phyloP scores from a whole-genome alignment of 2,113 vertebrate species.

The Saguinus midas region DNA sequence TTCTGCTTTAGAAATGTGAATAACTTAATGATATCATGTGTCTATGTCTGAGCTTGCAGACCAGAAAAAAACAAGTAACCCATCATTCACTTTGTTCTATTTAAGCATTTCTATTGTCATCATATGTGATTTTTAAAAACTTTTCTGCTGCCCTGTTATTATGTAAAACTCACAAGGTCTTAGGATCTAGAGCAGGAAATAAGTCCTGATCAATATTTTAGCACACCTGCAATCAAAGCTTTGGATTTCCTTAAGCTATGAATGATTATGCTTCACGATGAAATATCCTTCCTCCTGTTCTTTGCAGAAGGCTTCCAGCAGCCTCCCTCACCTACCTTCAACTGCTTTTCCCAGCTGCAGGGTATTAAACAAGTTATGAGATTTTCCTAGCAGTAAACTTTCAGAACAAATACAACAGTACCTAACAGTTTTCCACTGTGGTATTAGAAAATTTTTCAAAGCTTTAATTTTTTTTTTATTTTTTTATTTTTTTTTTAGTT shows the following conservation, averaged over 20 bases:
- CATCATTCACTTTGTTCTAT: not conserved
- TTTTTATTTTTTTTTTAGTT: conserved; percentile 50
- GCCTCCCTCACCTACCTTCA: conserved; percentile 3
- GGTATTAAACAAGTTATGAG: conserved; percentile 72
- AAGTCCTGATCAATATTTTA: not conserved
- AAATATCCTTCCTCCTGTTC: not conserved
- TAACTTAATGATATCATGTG: not conserved
- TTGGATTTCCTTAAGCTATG: not conserved
- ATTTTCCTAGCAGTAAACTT: conserved; percentile 78
- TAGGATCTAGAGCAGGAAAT: not conserved
- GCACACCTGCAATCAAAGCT: not conserved
- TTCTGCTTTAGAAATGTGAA: conserved; percentile 8
- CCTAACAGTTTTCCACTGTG: conserved; percentile 68
- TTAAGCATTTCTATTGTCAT: not conserved
- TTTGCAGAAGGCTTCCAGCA: not conserved
- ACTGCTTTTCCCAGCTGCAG: conserved; percentile 71
- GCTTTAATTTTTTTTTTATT: conserved; percentile 32
- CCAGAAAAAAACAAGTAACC: not conserved
- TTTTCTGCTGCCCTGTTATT: not conserved
- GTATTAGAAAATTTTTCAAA: conserved; percentile 64
- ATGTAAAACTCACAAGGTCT: not conserved
- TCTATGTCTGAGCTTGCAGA: not conserved
- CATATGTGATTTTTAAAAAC: not conserved
- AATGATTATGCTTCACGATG: not conserved
- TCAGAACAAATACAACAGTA: conserved; percentile 64